phyloP scores from a whole-genome alignment of 2,113 vertebrate species.

The Leptosomus discolor region DNA sequence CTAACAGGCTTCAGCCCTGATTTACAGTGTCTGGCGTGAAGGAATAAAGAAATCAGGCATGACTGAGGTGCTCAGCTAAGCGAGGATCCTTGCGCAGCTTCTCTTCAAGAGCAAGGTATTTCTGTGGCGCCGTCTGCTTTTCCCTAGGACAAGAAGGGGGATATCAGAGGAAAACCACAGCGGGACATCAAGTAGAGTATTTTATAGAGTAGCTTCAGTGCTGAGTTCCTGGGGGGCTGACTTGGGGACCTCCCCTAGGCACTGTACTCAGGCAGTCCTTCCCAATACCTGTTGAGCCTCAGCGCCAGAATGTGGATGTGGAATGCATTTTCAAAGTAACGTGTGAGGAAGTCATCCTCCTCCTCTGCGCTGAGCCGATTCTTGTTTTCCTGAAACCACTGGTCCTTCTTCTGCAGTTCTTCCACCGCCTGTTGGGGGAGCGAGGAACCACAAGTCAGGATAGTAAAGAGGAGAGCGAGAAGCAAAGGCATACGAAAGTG shows the following conservation, averaged over 20 bases:
- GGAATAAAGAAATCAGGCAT: not conserved
- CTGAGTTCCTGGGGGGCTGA: not conserved
- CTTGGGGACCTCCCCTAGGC: not conserved
- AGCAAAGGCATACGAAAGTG: not conserved
- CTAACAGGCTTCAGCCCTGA: not conserved
- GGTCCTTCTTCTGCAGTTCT: conserved; percentile 77
- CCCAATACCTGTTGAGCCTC: conserved; percentile 72
- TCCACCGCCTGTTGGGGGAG: conserved; percentile 67
- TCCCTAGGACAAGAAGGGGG: conserved; percentile 54
- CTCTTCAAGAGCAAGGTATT: conserved; percentile 70
- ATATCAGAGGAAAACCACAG: not conserved
- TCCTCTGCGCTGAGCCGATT: conserved; percentile 58
- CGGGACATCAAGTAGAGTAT: rapidly evolving
- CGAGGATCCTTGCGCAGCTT: conserved; percentile 72
- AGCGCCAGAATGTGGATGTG: conserved; percentile 66
- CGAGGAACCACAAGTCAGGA: not conserved
- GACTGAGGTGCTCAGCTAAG: not conserved
- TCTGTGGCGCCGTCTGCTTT: conserved; percentile 69
- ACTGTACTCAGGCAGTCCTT: not conserved
- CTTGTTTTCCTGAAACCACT: conserved; percentile 78
- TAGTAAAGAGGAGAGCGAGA: not conserved
- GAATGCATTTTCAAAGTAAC: conserved; percentile 74
- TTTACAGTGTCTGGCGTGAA: not conserved
- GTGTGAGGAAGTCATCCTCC: conserved; percentile 63
- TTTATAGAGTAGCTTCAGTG: not conserved